Base-by-base conservation (phyloP, 2,888 invertebrate genomes). In the Enchytraeus crypticus region DNA sequence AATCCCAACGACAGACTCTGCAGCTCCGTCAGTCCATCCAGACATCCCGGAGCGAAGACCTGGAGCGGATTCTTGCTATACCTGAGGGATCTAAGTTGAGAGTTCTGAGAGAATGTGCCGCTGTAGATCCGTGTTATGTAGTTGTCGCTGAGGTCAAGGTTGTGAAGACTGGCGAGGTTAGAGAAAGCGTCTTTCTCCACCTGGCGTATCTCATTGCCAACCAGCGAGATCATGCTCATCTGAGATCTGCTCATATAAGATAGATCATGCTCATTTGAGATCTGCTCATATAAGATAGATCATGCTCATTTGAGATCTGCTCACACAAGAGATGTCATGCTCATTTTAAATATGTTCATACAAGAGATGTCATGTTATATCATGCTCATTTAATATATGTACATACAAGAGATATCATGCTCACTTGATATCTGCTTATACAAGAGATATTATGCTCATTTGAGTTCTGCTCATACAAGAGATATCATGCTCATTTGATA, bases 61-160 rank as follows among this genome's bases (percentile, higher is more conserved):
- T 33, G 33, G 2, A 64, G 32, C 5, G 64, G 64, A 34, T 64
- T 64, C 29, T 59, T 62, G 47, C 53, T 59, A n/a, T 62, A 49
- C 5, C 57, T 54, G 11, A 64, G 53, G 26, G 53, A 51, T 23
- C 51, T 51, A 21, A 64, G 33, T 26, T 56, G 43, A 23, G 47
- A 3, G 21, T 54, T 45, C 33, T 59, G 46, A 49, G 14, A n/a
- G 51, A 64, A 64, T 8, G 61, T 55, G 32, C 53, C 29, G 14
- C 23, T 14, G 3, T 59, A 43, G 38, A 64, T 5, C 4, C 43
- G 51, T 3, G 33, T 21, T 2, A 68, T 51, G 11, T 27, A 38
- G 33, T 68, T 68, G 49, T 67, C 62, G 53, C 65, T 63, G 14
- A 67, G 58, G 38, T 68, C 68, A 3, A 68, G 38, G 2, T 59